Evolutionary conservation across 2,888 invertebrate species (phyloP).

Genomic region (Paralinhomoeus sp.): DNA sequence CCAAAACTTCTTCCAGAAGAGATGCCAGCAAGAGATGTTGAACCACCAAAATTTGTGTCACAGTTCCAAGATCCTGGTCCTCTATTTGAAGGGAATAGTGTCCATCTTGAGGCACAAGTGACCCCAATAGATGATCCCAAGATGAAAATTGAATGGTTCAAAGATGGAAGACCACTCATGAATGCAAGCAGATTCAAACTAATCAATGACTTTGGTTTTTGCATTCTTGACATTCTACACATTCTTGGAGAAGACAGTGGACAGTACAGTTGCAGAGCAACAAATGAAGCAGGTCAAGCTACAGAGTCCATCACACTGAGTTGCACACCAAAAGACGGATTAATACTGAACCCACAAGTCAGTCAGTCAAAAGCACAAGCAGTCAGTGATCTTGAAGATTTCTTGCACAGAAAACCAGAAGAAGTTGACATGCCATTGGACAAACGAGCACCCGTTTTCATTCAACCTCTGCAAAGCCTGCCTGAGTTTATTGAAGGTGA

Average conservation of each 20-base stretch:
- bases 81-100: constrained; percentile 62
- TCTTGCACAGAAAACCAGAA: constrained; percentile 13
- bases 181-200: constrained; percentile 65
- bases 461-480: constrained; percentile 21
- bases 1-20: constrained; percentile 7
- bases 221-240: constrained; percentile 73
- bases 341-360: not conserved
- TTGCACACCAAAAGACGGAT: constrained; percentile 45
- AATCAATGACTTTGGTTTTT: constrained; percentile 75
- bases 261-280: constrained; percentile 28
- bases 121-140: constrained; percentile 44
- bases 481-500: constrained; percentile 18
- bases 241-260: constrained; percentile 75
- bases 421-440: constrained; percentile 10
- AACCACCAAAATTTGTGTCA: constrained; percentile 41
- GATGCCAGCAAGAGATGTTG: constrained; percentile 8
- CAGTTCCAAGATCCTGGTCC: constrained; percentile 57
- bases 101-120: constrained; percentile 75
- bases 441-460: constrained; percentile 15
- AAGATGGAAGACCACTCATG: constrained; percentile 65
- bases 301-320: constrained; percentile 45
- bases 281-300: constrained; percentile 29
- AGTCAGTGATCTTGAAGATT: constrained; percentile 13
- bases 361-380: too few species aligned
- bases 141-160: constrained; percentile 68